phyloP scores from a whole-genome alignment of 2,797 vertebrate species.

The Enteromius radiatus region DNA sequence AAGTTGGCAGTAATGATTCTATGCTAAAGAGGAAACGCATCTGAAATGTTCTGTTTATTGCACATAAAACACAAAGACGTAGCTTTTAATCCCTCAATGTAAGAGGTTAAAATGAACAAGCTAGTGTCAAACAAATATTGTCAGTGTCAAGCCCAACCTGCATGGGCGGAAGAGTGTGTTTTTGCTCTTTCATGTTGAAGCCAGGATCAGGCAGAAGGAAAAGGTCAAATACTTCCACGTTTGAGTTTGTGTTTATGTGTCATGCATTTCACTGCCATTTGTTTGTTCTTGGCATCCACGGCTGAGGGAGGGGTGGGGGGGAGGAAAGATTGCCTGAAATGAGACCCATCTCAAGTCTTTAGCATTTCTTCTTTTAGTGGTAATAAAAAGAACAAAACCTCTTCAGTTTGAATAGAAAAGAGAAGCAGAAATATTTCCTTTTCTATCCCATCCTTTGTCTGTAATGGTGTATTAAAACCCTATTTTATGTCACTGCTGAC shows the following conservation, averaged over 20 bases:
- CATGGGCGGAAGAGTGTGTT: conserved; percentile 19
- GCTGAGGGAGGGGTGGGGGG: conserved; percentile 17
- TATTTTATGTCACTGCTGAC: conserved; percentile 81
- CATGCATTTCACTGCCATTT: conserved; percentile 47
- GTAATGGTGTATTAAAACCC: conserved; percentile 82
- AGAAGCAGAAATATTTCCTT: conserved; percentile 73
- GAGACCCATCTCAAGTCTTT: conserved; percentile 46
- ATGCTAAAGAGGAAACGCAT: background rate
- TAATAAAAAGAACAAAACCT: conserved; percentile 63
- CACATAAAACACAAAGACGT: background rate
- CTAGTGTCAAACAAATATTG: conserved; percentile 27
- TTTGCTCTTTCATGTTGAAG: conserved; percentile 47
- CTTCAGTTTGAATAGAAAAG: conserved; percentile 60
- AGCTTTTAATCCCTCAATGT: background rate
- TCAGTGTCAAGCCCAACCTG: conserved; percentile 33
- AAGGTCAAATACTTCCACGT: conserved; percentile 44
- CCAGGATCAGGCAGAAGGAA: conserved; percentile 6
- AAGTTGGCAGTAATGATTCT: background rate
- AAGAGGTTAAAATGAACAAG: conserved; percentile 32
- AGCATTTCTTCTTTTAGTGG: conserved; percentile 61
- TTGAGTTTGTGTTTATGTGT: conserved; percentile 50
- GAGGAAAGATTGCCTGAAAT: background rate
- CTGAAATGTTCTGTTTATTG: background rate
- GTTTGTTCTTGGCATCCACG: conserved; percentile 39
- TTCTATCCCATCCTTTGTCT: conserved; percentile 74